Conservation (phyloP, 2,113 vertebrate genomes). For the Laterallus jamaicensis region DNA sequence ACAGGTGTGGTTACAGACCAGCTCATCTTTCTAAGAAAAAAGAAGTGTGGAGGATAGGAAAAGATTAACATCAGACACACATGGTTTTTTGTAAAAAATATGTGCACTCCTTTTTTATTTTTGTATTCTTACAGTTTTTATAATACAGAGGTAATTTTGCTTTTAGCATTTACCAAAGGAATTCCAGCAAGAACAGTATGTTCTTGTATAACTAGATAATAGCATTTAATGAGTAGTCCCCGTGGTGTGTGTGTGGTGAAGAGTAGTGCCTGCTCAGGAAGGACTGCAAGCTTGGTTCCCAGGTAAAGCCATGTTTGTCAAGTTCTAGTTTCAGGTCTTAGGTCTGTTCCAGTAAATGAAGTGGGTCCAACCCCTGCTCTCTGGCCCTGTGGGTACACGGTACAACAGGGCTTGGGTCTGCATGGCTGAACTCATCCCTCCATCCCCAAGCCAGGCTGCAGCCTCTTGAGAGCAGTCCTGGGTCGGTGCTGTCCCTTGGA, state of each 20-base stretch:
- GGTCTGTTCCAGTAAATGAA: neutral
- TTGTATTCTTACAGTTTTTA: neutral
- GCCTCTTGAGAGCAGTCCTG: neutral
- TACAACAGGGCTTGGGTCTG: neutral
- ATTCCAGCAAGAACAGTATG: neutral
- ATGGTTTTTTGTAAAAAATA: neutral
- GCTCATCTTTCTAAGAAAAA: neutral
- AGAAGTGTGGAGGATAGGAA: neutral
- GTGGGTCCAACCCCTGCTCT: rapidly evolving
- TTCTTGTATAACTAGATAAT: neutral
- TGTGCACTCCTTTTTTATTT: neutral
- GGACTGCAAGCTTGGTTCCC: neutral
- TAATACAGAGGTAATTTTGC: neutral
- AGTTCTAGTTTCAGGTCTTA: neutral
- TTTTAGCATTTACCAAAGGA: neutral
- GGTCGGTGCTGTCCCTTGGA: neutral
- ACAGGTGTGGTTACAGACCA: neutral
- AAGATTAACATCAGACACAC: neutral
- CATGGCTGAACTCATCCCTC: neutral
- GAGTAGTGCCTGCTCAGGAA: neutral
- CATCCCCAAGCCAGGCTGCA: neutral
- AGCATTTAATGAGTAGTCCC: neutral
- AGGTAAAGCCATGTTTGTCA: rapidly evolving
- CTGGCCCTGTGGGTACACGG: neutral
- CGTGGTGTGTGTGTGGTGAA: neutral